Conservation (phyloP, 2,113 vertebrate species). For the Fregata magnificens region DNA sequence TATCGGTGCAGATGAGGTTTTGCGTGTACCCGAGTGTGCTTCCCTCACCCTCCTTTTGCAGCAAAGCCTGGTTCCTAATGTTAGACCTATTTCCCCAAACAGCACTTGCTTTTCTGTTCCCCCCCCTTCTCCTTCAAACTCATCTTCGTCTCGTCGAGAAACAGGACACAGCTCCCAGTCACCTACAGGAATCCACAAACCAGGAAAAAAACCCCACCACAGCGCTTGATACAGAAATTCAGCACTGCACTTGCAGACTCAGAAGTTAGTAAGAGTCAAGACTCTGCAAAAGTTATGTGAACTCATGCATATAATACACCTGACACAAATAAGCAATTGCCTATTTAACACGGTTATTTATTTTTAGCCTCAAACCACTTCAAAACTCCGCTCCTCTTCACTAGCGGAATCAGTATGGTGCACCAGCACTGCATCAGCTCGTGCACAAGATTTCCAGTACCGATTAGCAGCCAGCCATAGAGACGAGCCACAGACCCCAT, state of each 20-base stretch:
- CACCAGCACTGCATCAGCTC: background rate
- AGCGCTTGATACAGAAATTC: background rate
- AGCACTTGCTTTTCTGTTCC: background rate
- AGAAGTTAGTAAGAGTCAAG: background rate
- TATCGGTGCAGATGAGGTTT: background rate
- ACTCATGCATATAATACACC: background rate
- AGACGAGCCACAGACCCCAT: background rate
- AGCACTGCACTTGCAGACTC: background rate
- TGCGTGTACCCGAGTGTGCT: rapidly evolving
- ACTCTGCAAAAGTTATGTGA: background rate
- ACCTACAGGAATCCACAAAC: background rate
- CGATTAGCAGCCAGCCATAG: rapidly evolving
- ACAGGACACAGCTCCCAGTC: background rate
- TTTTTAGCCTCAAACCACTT: background rate
- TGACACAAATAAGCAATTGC: background rate
- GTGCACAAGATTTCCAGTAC: background rate
- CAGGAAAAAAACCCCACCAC: background rate
- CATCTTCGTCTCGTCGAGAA: background rate
- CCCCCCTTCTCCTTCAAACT: background rate
- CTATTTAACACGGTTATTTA: background rate
- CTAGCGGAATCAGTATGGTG: background rate
- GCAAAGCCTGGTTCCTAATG: background rate
- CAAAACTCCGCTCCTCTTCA: background rate
- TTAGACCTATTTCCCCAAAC: background rate
- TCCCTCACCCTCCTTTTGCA: background rate